These are phyloP conservation scores for Stylophora pistillata DNA, from an alignment of 64 coral and sea anemone species.

Conservation along the genomic window DNA sequence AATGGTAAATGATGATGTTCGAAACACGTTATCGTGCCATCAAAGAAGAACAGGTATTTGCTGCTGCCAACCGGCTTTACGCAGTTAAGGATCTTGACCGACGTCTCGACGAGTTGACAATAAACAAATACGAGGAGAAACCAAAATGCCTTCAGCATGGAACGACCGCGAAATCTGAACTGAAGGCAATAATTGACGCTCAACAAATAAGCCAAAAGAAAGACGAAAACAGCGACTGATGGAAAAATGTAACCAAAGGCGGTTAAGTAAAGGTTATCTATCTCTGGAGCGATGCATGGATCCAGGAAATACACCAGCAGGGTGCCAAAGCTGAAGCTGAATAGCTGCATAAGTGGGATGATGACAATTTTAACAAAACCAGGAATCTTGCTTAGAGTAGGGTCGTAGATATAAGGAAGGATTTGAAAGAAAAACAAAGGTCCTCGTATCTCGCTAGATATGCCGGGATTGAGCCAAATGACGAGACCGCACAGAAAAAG, in stretches of 20 bases:
- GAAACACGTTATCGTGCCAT: constrained; percentile 65
- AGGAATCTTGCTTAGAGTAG: constrained; percentile 14
- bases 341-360: too few relatives aligned
- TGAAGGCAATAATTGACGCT: constrained; percentile 58
- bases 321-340: constrained; percentile 73
- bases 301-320: constrained; percentile 48
- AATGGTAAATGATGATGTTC: constrained; percentile 57
- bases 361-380: too few relatives aligned
- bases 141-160: constrained; percentile 75
- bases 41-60: constrained; percentile 65
- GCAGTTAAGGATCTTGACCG: constrained; percentile 63
- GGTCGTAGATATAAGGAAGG: constrained; percentile 65
- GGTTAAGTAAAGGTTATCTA: constrained; percentile 42
- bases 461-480: constrained; percentile 76
- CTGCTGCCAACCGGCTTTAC: constrained; percentile 8
- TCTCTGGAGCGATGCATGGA: constrained; percentile 38
- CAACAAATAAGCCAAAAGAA: constrained; percentile 49
- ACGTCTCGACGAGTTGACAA: constrained; percentile 57
- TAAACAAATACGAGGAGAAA: constrained; percentile 75
- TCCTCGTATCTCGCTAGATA: constrained; percentile 70
- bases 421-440: constrained; percentile 90
- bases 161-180: constrained; percentile 54
- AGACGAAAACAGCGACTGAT: constrained; percentile 46
- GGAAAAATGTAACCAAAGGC: constrained; percentile 58
- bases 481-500: constrained; percentile 49